Evolutionary conservation across 2,113 vertebrate species (phyloP).

Genomic region (Steatornis caripensis): DNA sequence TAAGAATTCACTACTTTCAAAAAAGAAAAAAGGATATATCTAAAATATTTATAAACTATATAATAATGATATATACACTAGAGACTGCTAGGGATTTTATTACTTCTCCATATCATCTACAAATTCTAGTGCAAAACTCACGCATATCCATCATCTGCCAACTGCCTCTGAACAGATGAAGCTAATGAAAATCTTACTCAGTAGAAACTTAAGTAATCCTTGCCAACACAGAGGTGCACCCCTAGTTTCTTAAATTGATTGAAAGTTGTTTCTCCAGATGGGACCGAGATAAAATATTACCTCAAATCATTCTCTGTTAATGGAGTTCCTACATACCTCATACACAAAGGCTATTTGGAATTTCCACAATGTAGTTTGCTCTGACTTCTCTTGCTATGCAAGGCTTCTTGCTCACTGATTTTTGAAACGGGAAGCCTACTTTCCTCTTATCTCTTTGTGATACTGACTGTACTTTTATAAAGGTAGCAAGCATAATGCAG

Average conservation of each 20-base stretch:
- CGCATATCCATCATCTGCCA: background rate
- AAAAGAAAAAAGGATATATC: background rate
- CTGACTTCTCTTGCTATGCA: background rate
- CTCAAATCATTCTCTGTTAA: background rate
- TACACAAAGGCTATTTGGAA: background rate
- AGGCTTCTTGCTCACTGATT: background rate
- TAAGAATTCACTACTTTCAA: background rate
- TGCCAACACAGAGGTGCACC: background rate
- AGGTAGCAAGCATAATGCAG: background rate
- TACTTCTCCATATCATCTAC: background rate
- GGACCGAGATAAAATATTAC: background rate
- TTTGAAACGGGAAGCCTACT: background rate
- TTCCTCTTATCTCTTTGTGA: background rate
- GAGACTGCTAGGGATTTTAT: background rate
- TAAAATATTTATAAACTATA: background rate
- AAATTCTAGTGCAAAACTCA: background rate
- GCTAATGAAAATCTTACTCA: background rate
- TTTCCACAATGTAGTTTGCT: background rate
- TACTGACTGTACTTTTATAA: background rate
- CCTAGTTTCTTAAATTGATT: background rate
- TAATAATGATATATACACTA: accelerated
- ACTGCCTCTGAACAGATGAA: background rate
- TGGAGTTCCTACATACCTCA: background rate
- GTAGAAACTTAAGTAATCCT: accelerated
- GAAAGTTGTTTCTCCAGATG: background rate